Evolutionary conservation across 2,797 vertebrate genomes (phyloP).

Genomic region (Oryzias dopingdopingensis): DNA sequence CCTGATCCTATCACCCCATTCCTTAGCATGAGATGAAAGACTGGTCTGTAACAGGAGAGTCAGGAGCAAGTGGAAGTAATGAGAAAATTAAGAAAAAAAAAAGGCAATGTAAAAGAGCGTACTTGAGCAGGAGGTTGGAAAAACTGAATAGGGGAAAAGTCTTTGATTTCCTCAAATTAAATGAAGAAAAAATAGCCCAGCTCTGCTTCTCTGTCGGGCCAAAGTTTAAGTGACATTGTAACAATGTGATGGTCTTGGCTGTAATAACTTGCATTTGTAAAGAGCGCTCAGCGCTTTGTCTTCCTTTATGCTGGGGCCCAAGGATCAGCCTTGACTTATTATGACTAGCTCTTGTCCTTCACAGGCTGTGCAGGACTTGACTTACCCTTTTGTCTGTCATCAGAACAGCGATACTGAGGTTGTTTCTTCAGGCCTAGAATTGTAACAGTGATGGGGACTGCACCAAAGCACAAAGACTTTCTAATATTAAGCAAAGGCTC

Average conservation of each 20-base stretch:
- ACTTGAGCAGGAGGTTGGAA: constrained; percentile 61
- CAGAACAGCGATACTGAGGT: constrained; percentile 55
- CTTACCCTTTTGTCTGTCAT: constrained; percentile 69
- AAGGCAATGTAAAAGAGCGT: constrained; percentile 49
- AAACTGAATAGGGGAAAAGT: constrained; percentile 61
- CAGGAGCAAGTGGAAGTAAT: constrained; percentile 74
- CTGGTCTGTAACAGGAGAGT: constrained; percentile 76
- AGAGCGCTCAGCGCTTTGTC: constrained; percentile 66
- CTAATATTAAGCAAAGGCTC: neutral
- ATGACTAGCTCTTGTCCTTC: constrained; percentile 74
- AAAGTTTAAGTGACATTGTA: constrained; percentile 75
- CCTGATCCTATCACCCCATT: constrained; percentile 81
- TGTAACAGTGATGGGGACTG: constrained; percentile 45
- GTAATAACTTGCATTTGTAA: constrained; percentile 76
- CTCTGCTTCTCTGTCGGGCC: constrained; percentile 44
- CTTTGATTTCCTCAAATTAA: constrained; percentile 79
- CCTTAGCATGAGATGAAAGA: constrained; percentile 81
- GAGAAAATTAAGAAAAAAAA: constrained; percentile 60
- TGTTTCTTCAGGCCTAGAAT: constrained; percentile 44
- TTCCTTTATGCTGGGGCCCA: constrained; percentile 60
- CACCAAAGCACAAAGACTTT: constrained; percentile 23
- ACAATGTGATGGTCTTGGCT: constrained; percentile 65
- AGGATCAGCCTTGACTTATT: constrained; percentile 72
- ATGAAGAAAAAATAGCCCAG: constrained; percentile 71
- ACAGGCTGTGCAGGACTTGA: constrained; percentile 70